These are phyloP conservation scores for Sorex fumeus DNA, from an alignment of 2,113 vertebrate genomes.

Conservation along the genomic window DNA sequence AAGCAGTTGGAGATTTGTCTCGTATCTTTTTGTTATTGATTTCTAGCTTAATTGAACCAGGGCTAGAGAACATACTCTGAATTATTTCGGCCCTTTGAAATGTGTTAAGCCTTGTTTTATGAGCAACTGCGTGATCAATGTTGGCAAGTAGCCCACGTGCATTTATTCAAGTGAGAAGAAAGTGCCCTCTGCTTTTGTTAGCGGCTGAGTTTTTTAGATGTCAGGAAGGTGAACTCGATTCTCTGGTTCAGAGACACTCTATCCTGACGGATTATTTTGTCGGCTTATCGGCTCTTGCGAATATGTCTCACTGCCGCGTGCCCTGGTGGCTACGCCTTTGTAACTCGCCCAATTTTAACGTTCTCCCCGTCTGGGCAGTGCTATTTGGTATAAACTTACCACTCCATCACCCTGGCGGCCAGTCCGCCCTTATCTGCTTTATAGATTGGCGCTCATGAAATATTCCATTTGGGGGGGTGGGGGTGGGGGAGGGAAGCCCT, in stretches of 20 bases:
- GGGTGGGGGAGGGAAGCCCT: neutral
- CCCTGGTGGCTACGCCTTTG: neutral
- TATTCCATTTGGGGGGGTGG: neutral
- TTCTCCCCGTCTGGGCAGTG: neutral
- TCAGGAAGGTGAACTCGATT: neutral
- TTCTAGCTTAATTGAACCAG: constrained; percentile 35
- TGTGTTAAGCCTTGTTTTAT: neutral
- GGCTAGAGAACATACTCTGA: neutral
- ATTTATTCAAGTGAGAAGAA: neutral
- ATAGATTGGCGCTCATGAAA: neutral
- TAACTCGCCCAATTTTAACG: neutral
- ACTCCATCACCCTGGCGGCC: neutral
- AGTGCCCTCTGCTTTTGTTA: rapidly evolving
- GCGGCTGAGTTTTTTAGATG: neutral
- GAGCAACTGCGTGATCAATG: neutral
- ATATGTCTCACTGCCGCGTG: neutral
- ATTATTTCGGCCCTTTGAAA: neutral
- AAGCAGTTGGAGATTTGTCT: constrained; percentile 44
- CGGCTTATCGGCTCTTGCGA: neutral
- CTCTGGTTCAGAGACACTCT: neutral
- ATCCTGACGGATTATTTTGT: neutral
- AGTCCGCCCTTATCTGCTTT: neutral
- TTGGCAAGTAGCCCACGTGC: neutral
- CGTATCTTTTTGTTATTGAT: constrained; percentile 44
- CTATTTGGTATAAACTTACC: neutral